Conservation (phyloP, 2,113 vertebrate species). For the Dromas ardeola region DNA sequence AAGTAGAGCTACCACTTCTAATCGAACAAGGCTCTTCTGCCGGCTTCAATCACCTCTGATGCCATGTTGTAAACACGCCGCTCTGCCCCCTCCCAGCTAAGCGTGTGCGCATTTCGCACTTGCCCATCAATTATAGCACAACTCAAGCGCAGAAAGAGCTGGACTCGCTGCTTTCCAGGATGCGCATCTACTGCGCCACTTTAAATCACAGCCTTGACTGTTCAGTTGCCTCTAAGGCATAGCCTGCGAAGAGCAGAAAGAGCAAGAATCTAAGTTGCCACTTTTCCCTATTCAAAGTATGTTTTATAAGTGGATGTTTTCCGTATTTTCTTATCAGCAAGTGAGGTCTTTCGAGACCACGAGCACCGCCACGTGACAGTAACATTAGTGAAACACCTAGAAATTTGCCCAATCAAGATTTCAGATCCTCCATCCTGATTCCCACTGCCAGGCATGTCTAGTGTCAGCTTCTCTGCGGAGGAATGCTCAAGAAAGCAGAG, state of each 20-base stretch:
- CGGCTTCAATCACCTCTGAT: too few relatives aligned
- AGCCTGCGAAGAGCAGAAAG: neutral
- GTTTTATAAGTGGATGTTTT: neutral
- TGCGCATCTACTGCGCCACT: neutral
- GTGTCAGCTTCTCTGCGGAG: neutral
- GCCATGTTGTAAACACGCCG: rapidly evolving
- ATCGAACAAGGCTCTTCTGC: neutral
- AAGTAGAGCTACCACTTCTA: neutral
- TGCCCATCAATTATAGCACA: too few relatives aligned
- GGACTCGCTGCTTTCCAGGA: neutral
- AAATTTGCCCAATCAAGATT: neutral
- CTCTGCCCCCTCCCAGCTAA: neutral
- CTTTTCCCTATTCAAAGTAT: neutral
- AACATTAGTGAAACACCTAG: neutral
- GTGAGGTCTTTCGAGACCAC: neutral
- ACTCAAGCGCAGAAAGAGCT: neutral
- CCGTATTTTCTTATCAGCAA: neutral
- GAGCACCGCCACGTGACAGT: neutral
- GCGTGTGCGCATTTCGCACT: rapidly evolving
- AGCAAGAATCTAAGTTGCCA: neutral
- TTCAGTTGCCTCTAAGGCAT: rapidly evolving
- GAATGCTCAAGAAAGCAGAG: neutral
- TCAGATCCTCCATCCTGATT: neutral
- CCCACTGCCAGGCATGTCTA: neutral
- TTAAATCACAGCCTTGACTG: neutral